Conservation (phyloP, 1,140 invertebrate genomes). For the Oryctes rhinoceros region DNA sequence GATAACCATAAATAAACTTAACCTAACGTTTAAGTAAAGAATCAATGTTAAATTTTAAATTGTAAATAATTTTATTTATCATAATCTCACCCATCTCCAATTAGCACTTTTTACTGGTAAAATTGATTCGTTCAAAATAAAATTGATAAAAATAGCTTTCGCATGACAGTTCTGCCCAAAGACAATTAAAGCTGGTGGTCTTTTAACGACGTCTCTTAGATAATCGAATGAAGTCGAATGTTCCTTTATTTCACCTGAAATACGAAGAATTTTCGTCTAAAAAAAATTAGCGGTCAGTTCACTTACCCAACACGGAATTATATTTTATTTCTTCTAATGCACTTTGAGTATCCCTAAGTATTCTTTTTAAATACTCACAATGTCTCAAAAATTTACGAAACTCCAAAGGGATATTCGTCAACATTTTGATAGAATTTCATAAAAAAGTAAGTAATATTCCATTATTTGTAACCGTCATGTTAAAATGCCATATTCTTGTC, state of each 20-base stretch:
- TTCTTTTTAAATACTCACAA: conserved; percentile 60
- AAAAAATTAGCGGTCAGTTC: conserved; percentile 42
- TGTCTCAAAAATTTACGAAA: conserved; percentile 55
- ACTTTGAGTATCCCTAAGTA: conserved; percentile 73
- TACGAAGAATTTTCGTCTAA: conserved; percentile 52
- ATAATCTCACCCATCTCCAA: conserved; percentile 73
- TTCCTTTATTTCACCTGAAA: conserved; percentile 63
- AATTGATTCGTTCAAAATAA: conserved; percentile 71
- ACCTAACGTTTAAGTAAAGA: conserved; percentile 57
- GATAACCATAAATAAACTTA: conserved; percentile 73
- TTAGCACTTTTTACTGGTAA: conserved; percentile 67
- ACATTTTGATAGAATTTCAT: conserved; percentile 27
- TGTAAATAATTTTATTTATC: conserved; percentile 41
- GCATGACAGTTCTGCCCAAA: conserved; percentile 75
- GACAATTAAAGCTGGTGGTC: conserved; percentile 70
- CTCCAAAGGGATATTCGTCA: conserved; percentile 51
- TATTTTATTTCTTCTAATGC: conserved; percentile 71
- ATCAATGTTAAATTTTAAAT: neutral
- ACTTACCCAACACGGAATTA: conserved; percentile 70
- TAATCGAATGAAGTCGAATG: conserved; percentile 62
- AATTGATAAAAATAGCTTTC: conserved; percentile 77
- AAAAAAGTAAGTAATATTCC: conserved; percentile 13
- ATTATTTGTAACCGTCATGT: conserved; percentile 7
- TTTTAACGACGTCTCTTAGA: conserved; percentile 63
- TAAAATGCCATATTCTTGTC: neutral